Conservation (phyloP, 1,140 invertebrate species). For the Drosophila nigrodunni region DNA sequence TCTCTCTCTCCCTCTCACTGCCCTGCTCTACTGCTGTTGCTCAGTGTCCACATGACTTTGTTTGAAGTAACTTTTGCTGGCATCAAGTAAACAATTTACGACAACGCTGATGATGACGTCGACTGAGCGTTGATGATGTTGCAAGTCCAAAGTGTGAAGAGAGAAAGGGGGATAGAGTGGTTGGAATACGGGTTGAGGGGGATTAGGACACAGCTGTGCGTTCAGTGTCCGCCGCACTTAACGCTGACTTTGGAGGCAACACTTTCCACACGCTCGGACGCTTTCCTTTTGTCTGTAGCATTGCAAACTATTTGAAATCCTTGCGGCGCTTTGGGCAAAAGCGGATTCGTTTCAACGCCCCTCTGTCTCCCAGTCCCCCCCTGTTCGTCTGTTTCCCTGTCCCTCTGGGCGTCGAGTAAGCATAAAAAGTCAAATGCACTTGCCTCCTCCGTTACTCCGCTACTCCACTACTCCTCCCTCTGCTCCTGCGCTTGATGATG, state of each 20-base stretch:
- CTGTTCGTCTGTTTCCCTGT: slow-evolving; percentile 9
- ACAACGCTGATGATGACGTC: slow-evolving; percentile 80
- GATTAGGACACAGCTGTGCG: slow-evolving; percentile 47
- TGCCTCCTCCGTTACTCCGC: slow-evolving; percentile 26
- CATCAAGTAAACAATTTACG: slow-evolving; percentile 83
- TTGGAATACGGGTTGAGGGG: slow-evolving; percentile 9
- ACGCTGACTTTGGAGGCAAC: slow-evolving; percentile 32
- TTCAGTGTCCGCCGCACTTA: slow-evolving; percentile 68
- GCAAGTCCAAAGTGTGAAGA: not conserved
- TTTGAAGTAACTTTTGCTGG: slow-evolving; percentile 76
- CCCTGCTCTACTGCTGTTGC: slow-evolving; percentile 6
- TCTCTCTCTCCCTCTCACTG: not conserved
- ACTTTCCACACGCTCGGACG: slow-evolving; percentile 24
- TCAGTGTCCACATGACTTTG: slow-evolving; percentile 79
- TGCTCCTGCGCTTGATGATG: slow-evolving; percentile 10
- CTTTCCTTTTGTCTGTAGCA: slow-evolving; percentile 53
- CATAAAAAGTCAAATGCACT: slow-evolving; percentile 83
- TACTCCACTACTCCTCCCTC: not conserved
- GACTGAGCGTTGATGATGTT: slow-evolving; percentile 56
- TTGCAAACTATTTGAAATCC: slow-evolving; percentile 77
- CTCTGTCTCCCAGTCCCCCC: slow-evolving; percentile 20
- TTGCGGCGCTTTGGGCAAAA: slow-evolving; percentile 74
- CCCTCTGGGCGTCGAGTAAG: slow-evolving; percentile 52
- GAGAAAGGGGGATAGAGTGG: not conserved
- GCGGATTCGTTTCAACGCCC: slow-evolving; percentile 79